Conservation (phyloP, 2,888 invertebrate genomes). For the Digitonthophagus gazella region DNA sequence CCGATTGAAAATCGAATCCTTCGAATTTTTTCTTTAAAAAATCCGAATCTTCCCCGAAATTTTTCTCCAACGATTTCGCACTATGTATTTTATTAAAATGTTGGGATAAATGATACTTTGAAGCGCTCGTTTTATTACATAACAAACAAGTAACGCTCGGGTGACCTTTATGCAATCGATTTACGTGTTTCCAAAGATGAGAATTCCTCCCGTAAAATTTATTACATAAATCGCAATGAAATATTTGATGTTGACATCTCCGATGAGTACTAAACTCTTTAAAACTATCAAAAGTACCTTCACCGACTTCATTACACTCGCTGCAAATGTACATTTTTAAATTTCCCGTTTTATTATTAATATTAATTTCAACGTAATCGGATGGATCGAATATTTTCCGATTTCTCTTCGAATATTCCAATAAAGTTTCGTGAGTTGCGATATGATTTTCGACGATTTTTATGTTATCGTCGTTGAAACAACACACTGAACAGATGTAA, state of each 20-base stretch:
- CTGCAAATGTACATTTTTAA: constrained; percentile 37
- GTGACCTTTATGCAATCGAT: constrained; percentile 58
- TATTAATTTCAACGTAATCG: constrained; percentile 52
- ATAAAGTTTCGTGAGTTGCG: constrained; percentile 55
- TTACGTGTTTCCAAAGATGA: constrained; percentile 63
- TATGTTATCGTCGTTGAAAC: constrained; percentile 57
- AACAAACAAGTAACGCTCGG: constrained; percentile 60
- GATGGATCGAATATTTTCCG: constrained; percentile 52
- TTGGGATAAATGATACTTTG: constrained; percentile 57
- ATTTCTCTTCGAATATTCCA: constrained; percentile 46
- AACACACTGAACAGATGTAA: constrained; percentile 55
- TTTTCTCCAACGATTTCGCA: constrained; percentile 34
- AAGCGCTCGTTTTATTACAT: constrained; percentile 60
- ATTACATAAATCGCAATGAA: constrained; percentile 61
- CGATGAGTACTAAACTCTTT: constrained; percentile 57
- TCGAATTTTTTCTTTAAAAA: constrained; percentile 47
- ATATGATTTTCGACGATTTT: constrained; percentile 56
- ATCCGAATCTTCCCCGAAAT: constrained; percentile 30
- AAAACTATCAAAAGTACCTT: constrained; percentile 49
- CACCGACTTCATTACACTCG: constrained; percentile 39
- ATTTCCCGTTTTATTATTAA: constrained; percentile 27
- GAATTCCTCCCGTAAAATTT: constrained; percentile 62
- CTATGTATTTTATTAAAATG: constrained; percentile 58
- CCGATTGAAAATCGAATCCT: constrained; percentile 44
- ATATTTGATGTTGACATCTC: constrained; percentile 54